Conservation (phyloP, 2,113 vertebrate genomes). For the Podarcis muralis region DNA sequence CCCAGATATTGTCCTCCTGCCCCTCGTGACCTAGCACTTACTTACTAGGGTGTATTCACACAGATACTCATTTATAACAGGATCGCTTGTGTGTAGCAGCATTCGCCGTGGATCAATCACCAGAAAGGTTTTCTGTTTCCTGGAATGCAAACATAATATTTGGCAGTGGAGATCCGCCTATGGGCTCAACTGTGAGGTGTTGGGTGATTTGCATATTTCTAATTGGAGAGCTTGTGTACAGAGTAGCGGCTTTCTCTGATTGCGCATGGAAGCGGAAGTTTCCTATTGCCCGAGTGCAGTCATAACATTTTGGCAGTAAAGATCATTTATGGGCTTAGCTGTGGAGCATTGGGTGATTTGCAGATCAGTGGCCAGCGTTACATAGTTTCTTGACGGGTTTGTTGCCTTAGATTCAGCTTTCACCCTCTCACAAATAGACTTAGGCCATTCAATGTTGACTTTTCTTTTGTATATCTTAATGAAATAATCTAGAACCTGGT, state of each 20-base stretch:
- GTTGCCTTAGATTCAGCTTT: neutral
- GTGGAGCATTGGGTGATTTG: neutral
- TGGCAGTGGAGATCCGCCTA: neutral
- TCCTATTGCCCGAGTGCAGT: neutral
- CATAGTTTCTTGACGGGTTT: neutral
- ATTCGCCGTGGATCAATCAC: neutral
- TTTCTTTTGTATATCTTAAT: neutral
- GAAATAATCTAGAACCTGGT: neutral
- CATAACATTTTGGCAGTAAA: neutral
- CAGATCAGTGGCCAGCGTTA: neutral
- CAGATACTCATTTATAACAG: neutral
- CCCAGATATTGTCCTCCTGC: neutral
- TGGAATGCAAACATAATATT: neutral
- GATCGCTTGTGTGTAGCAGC: neutral
- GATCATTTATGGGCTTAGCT: neutral
- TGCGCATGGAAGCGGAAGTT: too few species aligned
- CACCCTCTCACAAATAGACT: neutral
- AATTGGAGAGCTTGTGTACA: too few species aligned
- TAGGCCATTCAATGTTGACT: neutral
- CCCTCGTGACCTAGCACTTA: neutral
- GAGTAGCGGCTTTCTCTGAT: too few species aligned
- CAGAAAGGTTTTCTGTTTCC: neutral
- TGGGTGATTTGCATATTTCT: neutral
- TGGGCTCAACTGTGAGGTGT: neutral
- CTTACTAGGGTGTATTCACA: neutral